Evolutionary conservation across 2,113 vertebrate genomes (phyloP).

Genomic region (Nannospalax galili): DNA sequence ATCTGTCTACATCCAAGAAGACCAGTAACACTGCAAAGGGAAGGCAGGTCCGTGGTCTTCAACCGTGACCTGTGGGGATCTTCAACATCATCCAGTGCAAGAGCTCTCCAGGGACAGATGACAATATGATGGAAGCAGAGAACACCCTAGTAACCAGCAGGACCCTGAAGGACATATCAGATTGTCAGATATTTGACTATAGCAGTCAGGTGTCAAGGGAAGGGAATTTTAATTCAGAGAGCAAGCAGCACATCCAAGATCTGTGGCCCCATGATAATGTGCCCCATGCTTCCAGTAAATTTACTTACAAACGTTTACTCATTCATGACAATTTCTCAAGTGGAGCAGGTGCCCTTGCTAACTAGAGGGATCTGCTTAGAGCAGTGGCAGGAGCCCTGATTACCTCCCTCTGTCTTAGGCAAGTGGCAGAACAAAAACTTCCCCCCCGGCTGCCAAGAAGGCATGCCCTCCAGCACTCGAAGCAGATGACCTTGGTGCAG

Average conservation of each 20-base stretch:
- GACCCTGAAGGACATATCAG: too few relatives aligned
- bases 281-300: neutral
- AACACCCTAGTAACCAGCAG: neutral
- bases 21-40: neutral
- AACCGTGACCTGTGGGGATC: neutral
- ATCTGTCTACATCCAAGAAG: too few relatives aligned
- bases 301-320: too few relatives aligned
- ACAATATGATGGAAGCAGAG: neutral
- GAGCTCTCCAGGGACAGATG: rapidly evolving
- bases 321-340: too few relatives aligned
- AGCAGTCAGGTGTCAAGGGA: neutral
- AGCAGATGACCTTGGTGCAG: neutral
- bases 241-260: neutral
- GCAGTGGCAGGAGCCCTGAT: neutral
- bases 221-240: neutral
- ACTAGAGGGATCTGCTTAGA: neutral
- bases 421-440: neutral
- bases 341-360: too few relatives aligned
- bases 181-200: neutral
- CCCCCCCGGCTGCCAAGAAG: neutral
- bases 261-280: rapidly evolving
- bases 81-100: neutral
- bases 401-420: neutral
- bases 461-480: neutral
- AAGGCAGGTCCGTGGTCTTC: neutral